Conservation (phyloP, 2,797 vertebrate species). For the Botia kubotai region DNA sequence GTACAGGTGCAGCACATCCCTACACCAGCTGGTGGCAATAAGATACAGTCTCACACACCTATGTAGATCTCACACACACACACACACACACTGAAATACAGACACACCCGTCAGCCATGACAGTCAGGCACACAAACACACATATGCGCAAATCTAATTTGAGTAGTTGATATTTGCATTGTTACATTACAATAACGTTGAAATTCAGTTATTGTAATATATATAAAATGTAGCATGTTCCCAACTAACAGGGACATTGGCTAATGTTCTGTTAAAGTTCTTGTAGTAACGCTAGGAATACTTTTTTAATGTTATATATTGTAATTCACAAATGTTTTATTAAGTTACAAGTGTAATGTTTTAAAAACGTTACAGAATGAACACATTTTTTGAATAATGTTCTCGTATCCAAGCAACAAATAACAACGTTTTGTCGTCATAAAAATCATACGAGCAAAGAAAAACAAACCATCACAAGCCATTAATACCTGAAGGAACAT, state of each 20-base stretch:
- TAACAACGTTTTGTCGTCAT: no score
- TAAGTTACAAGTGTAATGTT: no score
- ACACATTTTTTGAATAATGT: no score
- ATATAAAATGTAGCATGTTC: background rate
- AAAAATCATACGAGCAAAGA: background rate
- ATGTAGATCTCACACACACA: background rate
- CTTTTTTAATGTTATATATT: no score
- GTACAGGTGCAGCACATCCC: conserved; percentile 73
- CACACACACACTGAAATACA: background rate
- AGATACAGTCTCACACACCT: conserved; percentile 60
- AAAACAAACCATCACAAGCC: background rate
- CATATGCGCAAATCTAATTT: background rate
- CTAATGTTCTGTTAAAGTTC: no score
- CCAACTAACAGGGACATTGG: no score
- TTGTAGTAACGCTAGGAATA: no score
- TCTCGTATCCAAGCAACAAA: no score
- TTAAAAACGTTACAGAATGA: no score
- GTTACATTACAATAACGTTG: conserved; percentile 10
- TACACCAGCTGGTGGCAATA: conserved; percentile 80
- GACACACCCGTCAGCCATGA: background rate
- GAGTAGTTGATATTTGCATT: background rate
- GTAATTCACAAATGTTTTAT: no score
- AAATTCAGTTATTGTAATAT: background rate
- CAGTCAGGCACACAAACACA: background rate
- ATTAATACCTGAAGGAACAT: background rate